Evolutionary conservation across 1,140 invertebrate species (phyloP), one percentile per base, ranked within the genome.

Genomic region (Formica selysi): DNA sequence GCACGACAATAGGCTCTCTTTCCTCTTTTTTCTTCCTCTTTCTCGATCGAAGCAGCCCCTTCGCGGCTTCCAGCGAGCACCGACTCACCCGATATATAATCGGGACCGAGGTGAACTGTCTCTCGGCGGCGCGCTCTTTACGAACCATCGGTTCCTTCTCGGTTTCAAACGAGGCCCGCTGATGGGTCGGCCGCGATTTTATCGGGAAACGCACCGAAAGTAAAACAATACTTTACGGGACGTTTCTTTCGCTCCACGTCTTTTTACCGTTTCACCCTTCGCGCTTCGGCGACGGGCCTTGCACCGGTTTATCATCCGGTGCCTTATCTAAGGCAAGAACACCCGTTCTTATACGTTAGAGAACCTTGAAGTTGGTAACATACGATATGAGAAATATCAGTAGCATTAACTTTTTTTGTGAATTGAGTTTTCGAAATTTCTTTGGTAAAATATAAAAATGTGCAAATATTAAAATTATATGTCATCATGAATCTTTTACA

Each of bases 1-100:
- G 91, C 94, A 93, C 93, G 92, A 94, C 94, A 95, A 95, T 95
- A 93, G 91, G 89, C 88, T 68, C 48, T 80, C 73, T 64, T 6
- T 57, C 32, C 32, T 32, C 32, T 32, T 64, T 57, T 80, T 19
- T 38, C 13, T 54, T 13, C 16, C 32, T 29, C 16, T 70, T n/a
- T 70, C 11, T 11, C 41, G 4, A 26, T 29, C n/a, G 76, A 36
- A 81, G 79, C 73, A 81, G 73, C 59, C 54, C 54, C 19, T 22
- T 59, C 29, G 83, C 59, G 70, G 85, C 84, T 86, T 71, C 29
- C 57, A 65, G 10, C 71, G 76, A 79, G 76, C 88, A 62, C 32
- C 32, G 59, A 51, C 68, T 71, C 84, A 64, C 7, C 48, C 83
- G 89, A 86, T 83, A 74, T 51, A 51, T 85, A 90, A 91, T 83